phyloP scores from a whole-genome alignment of 2,797 vertebrate genomes.

The Acanthornis magna region DNA sequence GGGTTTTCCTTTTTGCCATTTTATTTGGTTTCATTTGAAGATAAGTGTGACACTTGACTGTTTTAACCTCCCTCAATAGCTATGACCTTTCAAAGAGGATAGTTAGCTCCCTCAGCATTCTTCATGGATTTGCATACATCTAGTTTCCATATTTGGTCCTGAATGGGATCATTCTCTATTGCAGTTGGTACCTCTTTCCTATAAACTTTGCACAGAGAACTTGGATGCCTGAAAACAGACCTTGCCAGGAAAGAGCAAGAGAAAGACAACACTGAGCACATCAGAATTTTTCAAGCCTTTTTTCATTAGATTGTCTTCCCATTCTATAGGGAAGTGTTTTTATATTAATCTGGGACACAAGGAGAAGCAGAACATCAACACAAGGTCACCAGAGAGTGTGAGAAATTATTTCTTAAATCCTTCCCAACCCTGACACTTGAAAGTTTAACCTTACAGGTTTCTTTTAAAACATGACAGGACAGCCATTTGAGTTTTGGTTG shows the following conservation, averaged over 20 bases:
- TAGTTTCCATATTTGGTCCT: background rate
- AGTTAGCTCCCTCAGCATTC: background rate
- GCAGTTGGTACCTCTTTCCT: background rate
- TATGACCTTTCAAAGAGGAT: background rate
- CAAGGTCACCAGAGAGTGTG: background rate
- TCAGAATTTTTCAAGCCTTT: background rate
- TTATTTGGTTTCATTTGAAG: background rate
- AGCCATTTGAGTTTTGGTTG: background rate
- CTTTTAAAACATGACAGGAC: background rate
- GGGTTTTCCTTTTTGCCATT: background rate
- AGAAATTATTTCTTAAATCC: background rate
- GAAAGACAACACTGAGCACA: background rate
- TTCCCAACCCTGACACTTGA: background rate
- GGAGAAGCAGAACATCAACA: background rate
- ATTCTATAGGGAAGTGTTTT: background rate
- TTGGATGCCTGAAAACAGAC: background rate
- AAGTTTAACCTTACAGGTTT: background rate
- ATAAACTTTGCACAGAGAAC: background rate
- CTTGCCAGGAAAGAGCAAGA: background rate
- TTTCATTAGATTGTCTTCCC: background rate
- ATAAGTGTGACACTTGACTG: background rate
- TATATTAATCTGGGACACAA: background rate
- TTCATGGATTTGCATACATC: background rate
- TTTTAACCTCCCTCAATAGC: background rate
- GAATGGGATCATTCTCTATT: background rate